Percentiles rank a stretch among this genome's conserved stretches.
These are phyloP conservation scores for Girardinichthys multiradiatus DNA, from an alignment of 2,113 vertebrate genomes.

Conservation along the genomic window DNA sequence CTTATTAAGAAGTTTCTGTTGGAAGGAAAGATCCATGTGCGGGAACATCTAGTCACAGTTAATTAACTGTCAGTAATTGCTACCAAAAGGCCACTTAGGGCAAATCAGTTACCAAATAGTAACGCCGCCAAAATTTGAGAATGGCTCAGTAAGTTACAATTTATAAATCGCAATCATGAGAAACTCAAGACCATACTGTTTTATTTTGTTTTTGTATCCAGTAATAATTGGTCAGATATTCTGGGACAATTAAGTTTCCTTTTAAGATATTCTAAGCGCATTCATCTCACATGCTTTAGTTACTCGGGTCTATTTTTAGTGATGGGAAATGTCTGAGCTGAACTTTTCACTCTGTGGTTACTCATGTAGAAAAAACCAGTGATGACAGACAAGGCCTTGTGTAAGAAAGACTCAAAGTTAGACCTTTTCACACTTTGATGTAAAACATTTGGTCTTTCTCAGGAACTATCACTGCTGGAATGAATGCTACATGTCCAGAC, in stretches of 20 bases:
- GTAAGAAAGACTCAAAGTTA: background rate
- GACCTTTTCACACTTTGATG: background rate
- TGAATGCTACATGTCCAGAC: slow-evolving; percentile 94
- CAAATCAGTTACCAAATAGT: background rate
- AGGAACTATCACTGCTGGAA: slow-evolving; percentile 99
- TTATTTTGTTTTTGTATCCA: background rate
- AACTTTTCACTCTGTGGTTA: background rate
- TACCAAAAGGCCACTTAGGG: background rate
- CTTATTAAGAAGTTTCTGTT: background rate
- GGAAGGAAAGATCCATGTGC: background rate
- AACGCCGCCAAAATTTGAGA: background rate
- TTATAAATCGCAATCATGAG: background rate
- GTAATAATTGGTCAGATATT: background rate
- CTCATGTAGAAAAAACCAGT: background rate
- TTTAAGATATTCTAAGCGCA: background rate
- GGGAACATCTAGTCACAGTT: background rate
- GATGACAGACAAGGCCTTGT: background rate
- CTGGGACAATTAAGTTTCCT: background rate
- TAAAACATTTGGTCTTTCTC: background rate
- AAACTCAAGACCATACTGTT: background rate
- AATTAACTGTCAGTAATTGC: background rate
- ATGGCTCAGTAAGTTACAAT: background rate
- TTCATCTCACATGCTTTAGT: no score
- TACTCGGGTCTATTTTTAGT: no score
- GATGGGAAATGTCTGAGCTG: background rate